Evolutionary conservation across 2,888 invertebrate species (phyloP).

Genomic region (Chrysotoxum bicinctum): DNA sequence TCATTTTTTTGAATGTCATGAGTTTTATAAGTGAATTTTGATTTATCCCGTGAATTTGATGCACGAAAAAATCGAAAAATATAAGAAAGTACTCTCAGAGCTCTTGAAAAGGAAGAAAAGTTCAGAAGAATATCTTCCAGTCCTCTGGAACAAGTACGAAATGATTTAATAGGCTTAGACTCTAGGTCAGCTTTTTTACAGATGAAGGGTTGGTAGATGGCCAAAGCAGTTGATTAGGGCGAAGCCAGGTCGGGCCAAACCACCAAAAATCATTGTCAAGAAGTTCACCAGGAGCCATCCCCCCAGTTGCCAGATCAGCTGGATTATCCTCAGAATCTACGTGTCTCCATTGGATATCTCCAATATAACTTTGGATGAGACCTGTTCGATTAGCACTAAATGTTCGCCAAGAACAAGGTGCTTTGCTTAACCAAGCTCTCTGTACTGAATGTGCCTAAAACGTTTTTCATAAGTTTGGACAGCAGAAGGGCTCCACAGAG

Average conservation of each 20-base stretch:
- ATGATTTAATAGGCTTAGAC: slow-evolving; percentile 16
- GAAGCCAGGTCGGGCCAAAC: no score
- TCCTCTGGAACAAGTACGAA: neutral
- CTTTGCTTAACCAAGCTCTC: slow-evolving; percentile 16
- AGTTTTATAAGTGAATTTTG: neutral
- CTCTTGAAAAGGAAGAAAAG: slow-evolving; percentile 31
- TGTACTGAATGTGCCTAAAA: neutral
- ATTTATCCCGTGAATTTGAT: neutral
- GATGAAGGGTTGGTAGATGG: neutral
- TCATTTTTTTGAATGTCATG: neutral
- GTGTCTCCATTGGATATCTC: no score
- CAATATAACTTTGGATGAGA: slow-evolving; percentile 24
- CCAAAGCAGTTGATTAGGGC: slow-evolving; percentile 20
- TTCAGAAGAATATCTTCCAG: neutral
- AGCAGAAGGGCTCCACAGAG: slow-evolving; percentile 60
- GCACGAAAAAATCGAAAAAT: slow-evolving; percentile 27
- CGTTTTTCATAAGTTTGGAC: slow-evolving; percentile 27
- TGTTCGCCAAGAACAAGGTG: slow-evolving; percentile 29
- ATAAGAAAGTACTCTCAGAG: slow-evolving; percentile 44
- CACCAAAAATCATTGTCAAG: no score
- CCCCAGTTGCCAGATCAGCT: no score
- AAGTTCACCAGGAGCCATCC: no score
- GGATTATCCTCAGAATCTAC: no score
- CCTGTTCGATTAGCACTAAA: slow-evolving; percentile 55
- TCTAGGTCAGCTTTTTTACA: slow-evolving; percentile 21